Percentiles rank a stretch among this genome's conserved stretches.
Conservation (phyloP, 1,140 invertebrate species). For the Camponotus floridanus region DNA sequence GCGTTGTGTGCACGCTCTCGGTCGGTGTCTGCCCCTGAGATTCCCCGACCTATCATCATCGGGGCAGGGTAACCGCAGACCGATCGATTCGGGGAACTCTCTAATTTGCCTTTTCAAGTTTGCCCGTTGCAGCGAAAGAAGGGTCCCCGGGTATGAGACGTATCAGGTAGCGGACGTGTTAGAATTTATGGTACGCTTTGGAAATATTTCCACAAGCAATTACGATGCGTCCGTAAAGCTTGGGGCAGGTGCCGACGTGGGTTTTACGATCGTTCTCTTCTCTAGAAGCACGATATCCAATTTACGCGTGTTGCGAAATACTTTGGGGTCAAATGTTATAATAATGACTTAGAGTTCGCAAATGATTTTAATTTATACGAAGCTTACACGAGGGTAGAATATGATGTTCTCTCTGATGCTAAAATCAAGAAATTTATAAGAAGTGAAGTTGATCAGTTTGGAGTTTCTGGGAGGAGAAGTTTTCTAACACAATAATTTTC, state of each 20-base stretch:
- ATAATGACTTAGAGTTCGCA: not conserved
- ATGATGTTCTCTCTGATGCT: not conserved
- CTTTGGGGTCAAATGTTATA: not conserved
- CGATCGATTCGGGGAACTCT: conserved; percentile 51
- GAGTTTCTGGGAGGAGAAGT: too few relatives aligned
- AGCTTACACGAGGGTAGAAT: too few relatives aligned
- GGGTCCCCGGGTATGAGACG: not conserved
- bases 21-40: conserved; percentile 32
- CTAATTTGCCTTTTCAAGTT: conserved; percentile 59
- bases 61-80: conserved; percentile 35
- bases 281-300: not conserved
- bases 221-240: not conserved
- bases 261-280: not conserved
- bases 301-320: not conserved
- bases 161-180: conserved; percentile 35
- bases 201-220: conserved; percentile 39
- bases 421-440: too few relatives aligned
- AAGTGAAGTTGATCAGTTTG: too few relatives aligned
- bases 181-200: conserved; percentile 1
- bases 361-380: conserved; percentile 7
- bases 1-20: too few relatives aligned
- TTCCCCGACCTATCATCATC: conserved; percentile 55
- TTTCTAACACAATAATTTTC: conserved; percentile 9
- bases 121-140: not conserved
- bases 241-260: not conserved